These are phyloP conservation scores for Ophiothrix spiculata DNA, from an alignment of 35 echinoderm and acorn worm species.

Conservation along the genomic window DNA sequence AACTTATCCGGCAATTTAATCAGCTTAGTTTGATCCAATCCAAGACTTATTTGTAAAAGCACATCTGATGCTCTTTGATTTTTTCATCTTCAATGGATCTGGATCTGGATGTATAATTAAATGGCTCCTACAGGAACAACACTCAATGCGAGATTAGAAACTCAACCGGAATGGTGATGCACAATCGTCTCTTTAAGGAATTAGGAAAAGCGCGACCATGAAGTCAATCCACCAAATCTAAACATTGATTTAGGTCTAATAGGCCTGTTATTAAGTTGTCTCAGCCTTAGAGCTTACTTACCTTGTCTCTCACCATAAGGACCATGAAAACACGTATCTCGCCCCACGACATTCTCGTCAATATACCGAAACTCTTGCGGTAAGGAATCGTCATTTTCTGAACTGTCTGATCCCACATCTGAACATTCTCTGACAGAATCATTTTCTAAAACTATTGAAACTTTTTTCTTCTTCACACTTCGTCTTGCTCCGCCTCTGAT, in stretches of 20 bases:
- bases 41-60: too few relatives aligned
- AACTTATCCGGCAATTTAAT: too few relatives aligned
- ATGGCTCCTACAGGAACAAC: too few relatives aligned
- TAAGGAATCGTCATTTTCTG: not conserved
- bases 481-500: not conserved
- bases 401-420: not conserved
- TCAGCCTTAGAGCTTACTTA: slow-evolving; percentile 14
- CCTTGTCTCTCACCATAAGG: slow-evolving; percentile 76
- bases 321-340: slow-evolving; percentile 69
- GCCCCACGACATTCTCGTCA: slow-evolving; percentile 90
- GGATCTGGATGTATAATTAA: too few relatives aligned
- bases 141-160: too few relatives aligned
- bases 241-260: not conserved
- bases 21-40: too few relatives aligned
- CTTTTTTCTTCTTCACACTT: not conserved
- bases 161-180: too few relatives aligned
- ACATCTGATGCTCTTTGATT: too few relatives aligned
- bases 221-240: too few relatives aligned
- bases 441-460: not conserved
- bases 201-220: too few relatives aligned
- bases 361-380: slow-evolving; percentile 48
- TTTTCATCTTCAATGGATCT: too few relatives aligned
- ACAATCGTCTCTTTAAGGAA: too few relatives aligned
- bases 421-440: not conserved
- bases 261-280: not conserved